Evolutionary conservation across 2,888 invertebrate species (phyloP).

Genomic region (Pseudococcus jackbeardsleyi): DNA sequence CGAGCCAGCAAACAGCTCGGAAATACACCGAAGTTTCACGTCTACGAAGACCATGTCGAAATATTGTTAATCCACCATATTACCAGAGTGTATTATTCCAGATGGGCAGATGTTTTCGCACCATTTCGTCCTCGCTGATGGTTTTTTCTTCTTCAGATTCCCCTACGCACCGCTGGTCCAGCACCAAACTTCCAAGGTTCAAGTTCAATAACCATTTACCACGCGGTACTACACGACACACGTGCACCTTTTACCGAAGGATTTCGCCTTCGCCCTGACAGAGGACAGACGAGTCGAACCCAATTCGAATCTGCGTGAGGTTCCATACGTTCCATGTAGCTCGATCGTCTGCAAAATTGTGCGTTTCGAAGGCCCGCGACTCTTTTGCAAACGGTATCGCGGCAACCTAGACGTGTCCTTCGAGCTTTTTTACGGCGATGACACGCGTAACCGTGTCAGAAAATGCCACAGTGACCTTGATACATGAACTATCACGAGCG

Average conservation of each 20-base stretch:
- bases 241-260: not conserved
- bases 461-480: constrained; percentile 30
- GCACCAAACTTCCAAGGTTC: not conserved
- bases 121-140: not conserved
- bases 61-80: not conserved
- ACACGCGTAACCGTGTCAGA: constrained; percentile 6
- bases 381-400: not conserved
- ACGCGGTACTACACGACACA: not conserved
- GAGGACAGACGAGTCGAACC: not conserved
- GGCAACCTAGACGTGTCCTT: not conserved
- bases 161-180: not conserved
- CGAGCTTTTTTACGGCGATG: not conserved
- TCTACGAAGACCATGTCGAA: not conserved
- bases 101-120: constrained; percentile 8
- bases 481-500: not conserved
- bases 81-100: not conserved
- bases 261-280: not conserved
- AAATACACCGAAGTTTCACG: not conserved
- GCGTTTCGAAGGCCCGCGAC: not conserved
- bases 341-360: too few relatives aligned
- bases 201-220: constrained; percentile 16
- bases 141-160: not conserved
- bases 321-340: too few relatives aligned
- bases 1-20: not conserved
- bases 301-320: not conserved